These are phyloP conservation scores for Anagyrus pseudococci DNA, from an alignment of 2,888 invertebrate genomes.

Conservation along the genomic window DNA sequence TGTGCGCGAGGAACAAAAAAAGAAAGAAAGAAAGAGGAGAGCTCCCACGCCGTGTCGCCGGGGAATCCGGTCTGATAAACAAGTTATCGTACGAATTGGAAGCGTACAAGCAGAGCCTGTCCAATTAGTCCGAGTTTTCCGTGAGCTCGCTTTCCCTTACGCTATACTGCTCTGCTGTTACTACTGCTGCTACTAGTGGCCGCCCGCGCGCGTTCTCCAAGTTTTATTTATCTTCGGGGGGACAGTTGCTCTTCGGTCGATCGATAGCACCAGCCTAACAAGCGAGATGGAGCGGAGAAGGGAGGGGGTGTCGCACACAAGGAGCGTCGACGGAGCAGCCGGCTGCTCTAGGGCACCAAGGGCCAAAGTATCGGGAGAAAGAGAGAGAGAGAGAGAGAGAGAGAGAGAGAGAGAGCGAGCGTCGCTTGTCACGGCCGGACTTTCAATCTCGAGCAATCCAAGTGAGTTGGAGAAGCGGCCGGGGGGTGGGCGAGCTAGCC, in stretches of 20 bases:
- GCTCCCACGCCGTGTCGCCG: background rate
- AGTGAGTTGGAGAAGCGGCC: background rate
- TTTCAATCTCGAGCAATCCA: slow-evolving; percentile 27
- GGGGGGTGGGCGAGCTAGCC: background rate
- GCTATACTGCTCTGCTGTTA: too few species aligned
- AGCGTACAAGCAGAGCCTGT: background rate
- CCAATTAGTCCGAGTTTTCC: slow-evolving; percentile 11
- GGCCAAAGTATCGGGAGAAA: slow-evolving; percentile 9
- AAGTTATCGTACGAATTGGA: background rate
- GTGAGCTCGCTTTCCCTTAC: background rate
- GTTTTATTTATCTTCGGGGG: slow-evolving; percentile 28
- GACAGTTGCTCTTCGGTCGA: background rate
- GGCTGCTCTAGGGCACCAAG: too few species aligned
- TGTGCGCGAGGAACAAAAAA: background rate
- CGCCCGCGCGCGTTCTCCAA: slow-evolving; percentile 6
- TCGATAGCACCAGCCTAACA: too few species aligned
- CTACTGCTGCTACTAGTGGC: too few species aligned
- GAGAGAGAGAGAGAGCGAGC: too few species aligned
- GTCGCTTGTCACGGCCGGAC: slow-evolving; percentile 11
- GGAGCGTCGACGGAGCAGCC: too few species aligned
- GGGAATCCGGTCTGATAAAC: slow-evolving; percentile 2
- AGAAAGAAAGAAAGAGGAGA: background rate
- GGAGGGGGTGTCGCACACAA: too few species aligned
- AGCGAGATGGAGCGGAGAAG: too few species aligned
- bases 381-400: too few species aligned